Conservation (phyloP, 2,113 vertebrate genomes). For the Ptilorrhoa leucosticta region DNA sequence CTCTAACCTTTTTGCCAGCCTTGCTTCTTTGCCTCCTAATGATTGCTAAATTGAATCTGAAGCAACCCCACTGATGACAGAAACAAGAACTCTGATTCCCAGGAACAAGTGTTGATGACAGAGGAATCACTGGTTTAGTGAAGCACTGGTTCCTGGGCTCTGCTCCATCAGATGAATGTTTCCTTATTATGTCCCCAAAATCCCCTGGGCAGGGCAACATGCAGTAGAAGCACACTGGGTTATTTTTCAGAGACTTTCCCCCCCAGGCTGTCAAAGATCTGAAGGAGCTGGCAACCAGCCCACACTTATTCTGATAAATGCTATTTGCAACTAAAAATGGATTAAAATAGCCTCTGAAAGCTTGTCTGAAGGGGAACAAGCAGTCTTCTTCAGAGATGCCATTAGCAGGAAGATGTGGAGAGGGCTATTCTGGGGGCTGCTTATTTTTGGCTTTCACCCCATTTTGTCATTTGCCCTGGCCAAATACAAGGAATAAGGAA, state of each 20-base stretch:
- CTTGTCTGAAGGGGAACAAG: constrained; percentile 30
- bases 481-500: background rate
- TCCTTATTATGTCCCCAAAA: background rate
- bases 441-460: constrained; percentile 25
- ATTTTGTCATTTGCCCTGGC: background rate
- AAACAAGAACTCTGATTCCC: background rate
- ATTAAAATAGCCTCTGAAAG: constrained; percentile 49
- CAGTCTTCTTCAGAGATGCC: background rate
- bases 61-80: background rate
- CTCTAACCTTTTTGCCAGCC: background rate
- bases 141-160: background rate
- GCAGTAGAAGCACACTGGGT: background rate
- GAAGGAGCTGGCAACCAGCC: constrained; percentile 30
- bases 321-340: constrained; percentile 30
- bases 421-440: background rate
- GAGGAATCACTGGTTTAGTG: background rate
- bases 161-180: background rate
- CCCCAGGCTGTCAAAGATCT: constrained; percentile 12
- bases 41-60: background rate
- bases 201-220: background rate
- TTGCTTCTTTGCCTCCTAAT: background rate
- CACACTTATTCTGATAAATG: constrained; percentile 34
- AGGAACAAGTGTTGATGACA: background rate
- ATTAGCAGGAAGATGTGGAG: constrained; percentile 3
- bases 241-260: constrained; percentile 13